Evolutionary conservation across 1,140 invertebrate species (phyloP), one percentile per base, ranked within the genome.

Genomic region (Macrosteles quadrilineatus): DNA sequence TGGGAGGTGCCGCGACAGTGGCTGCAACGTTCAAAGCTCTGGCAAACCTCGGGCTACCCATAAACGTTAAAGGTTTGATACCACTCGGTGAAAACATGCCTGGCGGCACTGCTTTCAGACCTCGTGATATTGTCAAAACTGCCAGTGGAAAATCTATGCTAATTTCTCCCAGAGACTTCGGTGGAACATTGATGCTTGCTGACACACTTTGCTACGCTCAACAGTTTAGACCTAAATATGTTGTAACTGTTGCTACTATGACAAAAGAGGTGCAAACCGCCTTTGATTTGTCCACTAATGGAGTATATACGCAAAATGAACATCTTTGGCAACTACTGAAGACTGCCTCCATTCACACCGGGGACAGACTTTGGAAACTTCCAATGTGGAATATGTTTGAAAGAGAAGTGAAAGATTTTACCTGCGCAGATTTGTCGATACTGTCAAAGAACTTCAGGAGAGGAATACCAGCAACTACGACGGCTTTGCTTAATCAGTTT

Each of bases 281-380:
- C 12, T 77, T 89, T 23, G 87, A 87, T 12, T 76, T 78, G 32
- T 80, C 79, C 12, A 85, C 83, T 12, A 80, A 85, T 69, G 87
- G 83, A 25, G 85, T 85, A 0, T 88, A 84, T 74, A 83, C 84
- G 25, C 87, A 86, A 73, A 82, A 81, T 14, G 79, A 80, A 69
- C 74, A 78, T 6, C 68, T 83, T 31, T 86, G 83, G 83, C 75
- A 83, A 31, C 75, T 80, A 25, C 77, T 87, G 75, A 76, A 82
- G 62, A 79, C 81, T 6, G 83, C 85, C 17, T 79, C 86, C 6
- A 79, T 79, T 67, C 78, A 80, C 64, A 87, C 87, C 50, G 88
- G 88, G 2, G 88, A 90, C 75, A 77, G 88, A n/a, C 80, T 90
- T 6, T 90, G 88, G 88, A 78, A 87, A 69, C 85, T 89, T 81